Evolutionary conservation across 1,140 invertebrate species (phyloP).

Genomic region (Nilaparvata lugens): DNA sequence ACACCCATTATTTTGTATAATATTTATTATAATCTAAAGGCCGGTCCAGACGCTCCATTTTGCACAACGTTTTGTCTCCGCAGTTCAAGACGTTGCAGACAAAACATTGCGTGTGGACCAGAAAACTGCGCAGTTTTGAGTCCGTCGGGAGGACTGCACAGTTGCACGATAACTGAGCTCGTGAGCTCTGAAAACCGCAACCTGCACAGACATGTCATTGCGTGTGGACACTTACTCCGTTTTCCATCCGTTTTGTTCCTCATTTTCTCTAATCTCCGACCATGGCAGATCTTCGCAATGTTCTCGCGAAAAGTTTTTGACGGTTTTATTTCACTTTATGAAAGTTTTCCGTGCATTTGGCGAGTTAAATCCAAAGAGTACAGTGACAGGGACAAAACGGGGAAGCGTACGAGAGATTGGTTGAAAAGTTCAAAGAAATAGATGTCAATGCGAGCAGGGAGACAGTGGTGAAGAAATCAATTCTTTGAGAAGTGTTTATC

Average conservation of each 20-base stretch:
- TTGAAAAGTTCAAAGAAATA: conserved; percentile 4
- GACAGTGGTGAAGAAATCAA: conserved; percentile 11
- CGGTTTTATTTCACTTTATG: conserved; percentile 10
- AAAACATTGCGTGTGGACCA: conserved; percentile 11
- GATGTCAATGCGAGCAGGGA: conserved; percentile 2
- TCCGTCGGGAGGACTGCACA: conserved; percentile 6
- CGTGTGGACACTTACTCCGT: conserved; percentile 9
- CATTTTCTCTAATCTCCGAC: background rate
- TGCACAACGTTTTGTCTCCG: conserved; percentile 9
- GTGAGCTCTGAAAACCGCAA: conserved; percentile 10
- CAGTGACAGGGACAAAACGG: conserved; percentile 12
- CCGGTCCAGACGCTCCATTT: conserved; percentile 11
- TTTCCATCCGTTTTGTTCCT: conserved; percentile 6
- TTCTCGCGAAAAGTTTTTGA: conserved; percentile 2
- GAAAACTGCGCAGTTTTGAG: conserved; percentile 14
- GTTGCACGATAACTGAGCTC: conserved; percentile 11
- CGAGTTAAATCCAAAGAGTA: conserved; percentile 9
- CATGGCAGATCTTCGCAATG: conserved; percentile 11
- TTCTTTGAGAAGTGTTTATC: conserved; percentile 10
- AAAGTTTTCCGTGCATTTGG: conserved; percentile 11
- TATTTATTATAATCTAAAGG: too few relatives aligned
- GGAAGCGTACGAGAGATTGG: conserved; percentile 11
- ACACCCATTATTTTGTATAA: too few relatives aligned
- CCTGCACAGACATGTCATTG: conserved; percentile 8
- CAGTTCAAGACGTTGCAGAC: background rate